Base-by-base conservation (phyloP, 64 coral and sea anemone species). In the Dendronephthya gigantea region DNA sequence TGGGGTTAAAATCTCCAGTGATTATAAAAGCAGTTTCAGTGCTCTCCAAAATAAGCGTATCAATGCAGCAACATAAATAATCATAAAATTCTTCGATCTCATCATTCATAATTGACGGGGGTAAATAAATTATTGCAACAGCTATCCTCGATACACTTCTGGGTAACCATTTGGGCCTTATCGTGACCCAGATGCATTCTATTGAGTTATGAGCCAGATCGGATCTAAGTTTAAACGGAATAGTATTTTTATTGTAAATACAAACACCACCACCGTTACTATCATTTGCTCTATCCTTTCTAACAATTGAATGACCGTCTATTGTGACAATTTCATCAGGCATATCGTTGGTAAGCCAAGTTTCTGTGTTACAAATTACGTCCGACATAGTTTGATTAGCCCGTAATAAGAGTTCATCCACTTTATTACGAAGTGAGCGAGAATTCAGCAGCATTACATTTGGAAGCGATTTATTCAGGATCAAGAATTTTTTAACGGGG, bases 271-370 rank as follows among this genome's bases (percentile, higher is more conserved):
- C 58, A 15, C 58, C 58, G 58, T 66, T 66, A 66, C 14, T 66
- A 66, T 66, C 58, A 66, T 66, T 66, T 66, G 58, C 58, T 66
- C 58, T 66, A 66, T 66, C 58, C 58, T 66, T 66, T 66, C 58
- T 66, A 66, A 66, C 58, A 66, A 66, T 66, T 66, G 58, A 66
- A 66, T 66, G 22, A 66, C 58, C 58, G 58, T 66, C 14, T 66
- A 66, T 66, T 6, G 2, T 66, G 58, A 66, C 58, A 66, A 66
- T 66, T 66, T 66, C 58, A 15, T 66, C 58, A 66, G 58, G 58
- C 14, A 66, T 66, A 66, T 66, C 4, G 14, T 66, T 66, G 58
- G 58, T 66, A 15, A 66, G 58, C 58, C 58, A 66, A 66, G 58
- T 66, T 66, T 66, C 58, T 66, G 58, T 66, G 14, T 7, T 66